Conservation (phyloP, 2,797 vertebrate species). For the Squalus acanthias region DNA sequence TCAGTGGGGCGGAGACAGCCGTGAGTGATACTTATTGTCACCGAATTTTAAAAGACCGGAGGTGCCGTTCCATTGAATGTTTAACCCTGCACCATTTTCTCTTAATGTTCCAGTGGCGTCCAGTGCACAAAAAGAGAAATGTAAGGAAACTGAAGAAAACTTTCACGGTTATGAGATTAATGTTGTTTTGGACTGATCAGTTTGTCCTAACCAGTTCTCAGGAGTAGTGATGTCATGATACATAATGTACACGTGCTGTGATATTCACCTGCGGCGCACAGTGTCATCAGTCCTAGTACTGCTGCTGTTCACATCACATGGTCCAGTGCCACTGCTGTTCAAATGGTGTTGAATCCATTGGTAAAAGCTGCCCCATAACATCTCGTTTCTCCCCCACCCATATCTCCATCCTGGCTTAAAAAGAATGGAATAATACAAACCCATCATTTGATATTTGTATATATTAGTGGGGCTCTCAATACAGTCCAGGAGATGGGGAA, state of each 20-base stretch:
- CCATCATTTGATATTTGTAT: not conserved
- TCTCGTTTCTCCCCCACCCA: not conserved
- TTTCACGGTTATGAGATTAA: constrained; percentile 12
- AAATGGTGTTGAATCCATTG: not conserved
- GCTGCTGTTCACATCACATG: not conserved
- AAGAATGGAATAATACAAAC: not conserved
- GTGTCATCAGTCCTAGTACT: not conserved
- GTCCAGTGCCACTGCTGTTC: not conserved
- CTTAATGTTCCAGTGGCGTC: constrained; percentile 32
- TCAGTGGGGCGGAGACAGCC: not conserved
- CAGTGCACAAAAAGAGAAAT: constrained; percentile 20
- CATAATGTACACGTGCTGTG: not conserved
- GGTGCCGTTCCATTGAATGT: not conserved
- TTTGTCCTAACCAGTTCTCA: constrained; percentile 3
- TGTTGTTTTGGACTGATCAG: not conserved
- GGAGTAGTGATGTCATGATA: constrained; percentile 14
- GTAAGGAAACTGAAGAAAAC: not conserved
- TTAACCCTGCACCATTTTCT: constrained; percentile 10
- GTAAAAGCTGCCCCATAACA: not conserved
- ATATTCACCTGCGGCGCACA: not conserved
- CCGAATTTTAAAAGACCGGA: not conserved
- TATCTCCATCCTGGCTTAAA: not conserved
- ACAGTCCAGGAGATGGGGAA: not conserved
- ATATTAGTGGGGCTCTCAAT: not conserved
- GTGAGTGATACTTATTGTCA: not conserved